These are phyloP conservation scores for Chinchilla lanigera DNA, from an alignment of 2,113 vertebrate species.

Conservation along the genomic window DNA sequence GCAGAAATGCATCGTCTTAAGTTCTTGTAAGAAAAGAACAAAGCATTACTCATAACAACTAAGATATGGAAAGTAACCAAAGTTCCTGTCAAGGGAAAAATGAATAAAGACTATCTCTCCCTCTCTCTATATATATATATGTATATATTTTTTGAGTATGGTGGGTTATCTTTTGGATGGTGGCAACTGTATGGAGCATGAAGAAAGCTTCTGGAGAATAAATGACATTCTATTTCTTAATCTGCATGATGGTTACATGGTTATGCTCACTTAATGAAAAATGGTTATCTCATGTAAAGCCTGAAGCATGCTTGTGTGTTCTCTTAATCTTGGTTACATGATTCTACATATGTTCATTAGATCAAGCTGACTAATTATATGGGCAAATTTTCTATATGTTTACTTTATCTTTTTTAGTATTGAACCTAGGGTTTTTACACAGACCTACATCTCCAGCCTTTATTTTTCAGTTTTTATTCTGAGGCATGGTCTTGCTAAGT, in stretches of 20 bases:
- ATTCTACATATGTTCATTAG: not conserved
- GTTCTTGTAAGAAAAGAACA: not conserved
- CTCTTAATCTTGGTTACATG: not conserved
- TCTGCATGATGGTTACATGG: not conserved
- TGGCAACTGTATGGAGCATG: not conserved
- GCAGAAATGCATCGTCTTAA: not conserved
- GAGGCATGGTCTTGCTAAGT: not conserved
- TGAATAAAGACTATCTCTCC: not conserved
- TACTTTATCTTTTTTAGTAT: not conserved
- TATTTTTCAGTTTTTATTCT: not conserved
- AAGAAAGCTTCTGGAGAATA: not conserved
- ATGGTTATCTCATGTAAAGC: not conserved
- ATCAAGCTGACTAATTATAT: not conserved
- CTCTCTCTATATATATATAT: not conserved
- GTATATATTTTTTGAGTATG: not conserved
- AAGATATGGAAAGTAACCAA: not conserved
- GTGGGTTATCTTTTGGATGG: not conserved
- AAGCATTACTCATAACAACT: not conserved
- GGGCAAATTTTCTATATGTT: conserved; percentile 8
- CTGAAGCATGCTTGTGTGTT: not conserved
- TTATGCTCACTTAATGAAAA: conserved; percentile 5
- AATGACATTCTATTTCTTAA: not conserved
- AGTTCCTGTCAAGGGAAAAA: not conserved
- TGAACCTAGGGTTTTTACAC: not conserved
- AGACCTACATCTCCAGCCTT: not conserved